A percentile compares a stretch with the other conserved stretches of the same genome.
These are phyloP conservation scores for Dilophus febrilis DNA, from an alignment of 2,888 invertebrate species.

Conservation along the genomic window DNA sequence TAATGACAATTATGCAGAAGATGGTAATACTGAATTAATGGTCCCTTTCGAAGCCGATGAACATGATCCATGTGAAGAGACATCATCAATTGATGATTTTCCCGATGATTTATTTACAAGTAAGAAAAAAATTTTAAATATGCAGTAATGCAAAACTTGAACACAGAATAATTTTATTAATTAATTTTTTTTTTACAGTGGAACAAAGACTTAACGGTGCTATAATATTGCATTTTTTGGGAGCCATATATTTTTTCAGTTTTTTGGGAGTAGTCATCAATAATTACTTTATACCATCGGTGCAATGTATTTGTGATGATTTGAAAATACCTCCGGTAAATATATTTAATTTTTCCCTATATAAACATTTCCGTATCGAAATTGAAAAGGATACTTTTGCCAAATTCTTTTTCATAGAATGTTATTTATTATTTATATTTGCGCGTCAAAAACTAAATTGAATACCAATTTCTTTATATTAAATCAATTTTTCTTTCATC, in stretches of 20 bases:
- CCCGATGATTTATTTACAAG: constrained; percentile 8
- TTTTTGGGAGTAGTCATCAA: constrained; percentile 69
- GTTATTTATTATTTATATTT: no score
- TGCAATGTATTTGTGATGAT: constrained; percentile 62
- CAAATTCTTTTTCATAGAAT: no score
- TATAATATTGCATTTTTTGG: constrained; percentile 47
- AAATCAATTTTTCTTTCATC: neutral
- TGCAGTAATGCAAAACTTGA: no score
- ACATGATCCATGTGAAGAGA: neutral
- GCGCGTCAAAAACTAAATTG: no score
- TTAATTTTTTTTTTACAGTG: constrained; percentile 15
- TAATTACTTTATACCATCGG: constrained; percentile 67
- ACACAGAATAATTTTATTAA: neutral
- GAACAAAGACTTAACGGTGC: constrained; percentile 49
- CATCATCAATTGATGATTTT: constrained; percentile 7
- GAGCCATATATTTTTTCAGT: constrained; percentile 62
- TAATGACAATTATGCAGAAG: no score
- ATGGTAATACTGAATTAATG: no score
- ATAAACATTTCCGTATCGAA: no score
- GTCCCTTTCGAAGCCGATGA: neutral
- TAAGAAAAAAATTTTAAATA: no score
- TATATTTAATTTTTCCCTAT: neutral
- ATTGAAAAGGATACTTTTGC: no score
- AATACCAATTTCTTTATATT: no score
- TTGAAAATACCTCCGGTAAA: constrained; percentile 44